A percentile compares a stretch with the other conserved stretches of the same genome.
phyloP scores from a whole-genome alignment of 2,888 invertebrate genomes.

The Luffia ferchaultella region DNA sequence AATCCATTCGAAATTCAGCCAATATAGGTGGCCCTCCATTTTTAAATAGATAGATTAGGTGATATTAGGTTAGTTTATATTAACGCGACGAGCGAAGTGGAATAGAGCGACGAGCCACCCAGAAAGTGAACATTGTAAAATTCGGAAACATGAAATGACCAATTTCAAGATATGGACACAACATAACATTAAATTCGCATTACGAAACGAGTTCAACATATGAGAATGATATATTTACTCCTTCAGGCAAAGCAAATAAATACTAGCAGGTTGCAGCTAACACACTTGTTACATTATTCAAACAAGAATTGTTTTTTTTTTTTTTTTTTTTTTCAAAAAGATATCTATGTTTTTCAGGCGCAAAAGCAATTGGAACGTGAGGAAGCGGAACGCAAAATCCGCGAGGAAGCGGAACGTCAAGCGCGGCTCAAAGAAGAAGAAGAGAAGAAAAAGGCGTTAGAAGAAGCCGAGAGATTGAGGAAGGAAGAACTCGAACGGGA shows the following conservation, averaged over 20 bases:
- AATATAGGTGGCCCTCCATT: background rate
- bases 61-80: no score
- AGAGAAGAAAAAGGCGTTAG: conserved; percentile 80
- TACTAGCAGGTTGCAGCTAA: no score
- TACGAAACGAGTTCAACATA: background rate
- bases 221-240: background rate
- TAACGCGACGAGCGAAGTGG: no score
- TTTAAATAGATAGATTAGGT: no score
- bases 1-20: no score
- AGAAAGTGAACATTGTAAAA: no score
- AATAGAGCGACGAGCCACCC: no score
- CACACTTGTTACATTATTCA: no score
- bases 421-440: conserved; percentile 73
- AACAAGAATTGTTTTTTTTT: no score
- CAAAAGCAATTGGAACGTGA: conserved; percentile 67
- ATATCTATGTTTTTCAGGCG: no score
- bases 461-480: conserved; percentile 85
- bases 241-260: background rate
- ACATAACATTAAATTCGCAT: background rate
- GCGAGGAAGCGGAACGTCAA: conserved; percentile 76
- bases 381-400: conserved; percentile 74
- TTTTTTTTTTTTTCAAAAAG: no score
- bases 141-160: no score
- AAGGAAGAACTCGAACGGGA: conserved; percentile 87
- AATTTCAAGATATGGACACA: conserved; percentile 41